Evolutionary conservation across 2,888 invertebrate genomes (phyloP), one percentile per base, ranked within the genome.

Genomic region (Thera obeliscata): DNA sequence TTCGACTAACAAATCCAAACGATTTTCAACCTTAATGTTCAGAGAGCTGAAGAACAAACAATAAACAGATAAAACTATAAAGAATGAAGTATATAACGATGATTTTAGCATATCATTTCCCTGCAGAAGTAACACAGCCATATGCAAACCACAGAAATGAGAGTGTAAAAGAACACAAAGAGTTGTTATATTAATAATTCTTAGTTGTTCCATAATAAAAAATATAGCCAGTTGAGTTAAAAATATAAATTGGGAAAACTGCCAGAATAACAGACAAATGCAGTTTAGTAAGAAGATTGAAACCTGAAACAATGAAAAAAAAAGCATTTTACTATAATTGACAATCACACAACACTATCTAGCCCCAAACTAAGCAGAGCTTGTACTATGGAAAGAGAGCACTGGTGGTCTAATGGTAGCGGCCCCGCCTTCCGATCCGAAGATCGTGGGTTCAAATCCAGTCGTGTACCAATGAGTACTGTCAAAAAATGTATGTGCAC

Each of bases 211-310:
- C 74, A 96, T 95, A 1, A 95, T 89, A 78, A 97, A 96, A 72
- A 98, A 94, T 3, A 97, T 96, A 4, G 96, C 87, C 0, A 96
- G 94, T 85, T 98, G 97, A 0, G 97, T 97, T 3, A 96, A 93
- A 76, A 97, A 95, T 66, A 97, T 95, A 80, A 98, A 97, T 78
- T 97, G 97, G 0, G 97, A 95, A 91, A 98, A 97, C 87, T 98
- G 96, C 96, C 97, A 97, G 75, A 95, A 95, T 0, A 95, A 83
- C 0, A 95, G 85, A 70, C 95, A 94, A 0, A 94, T 75, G 62
- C 88, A 87, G 81, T 92, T 93, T 0, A 91, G 67, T 0, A 89
- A 71, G 74, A 91, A 87, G 1, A 91, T 85, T 33, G 86, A 80
- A 0, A 91, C 77, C 94, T 94, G 91, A 0, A 88, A 87, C 66